phyloP scores from a whole-genome alignment of 30 jellyfish, hydroid and myxozoan species.

The Aurelia aurita complex sp. Pacific region DNA sequence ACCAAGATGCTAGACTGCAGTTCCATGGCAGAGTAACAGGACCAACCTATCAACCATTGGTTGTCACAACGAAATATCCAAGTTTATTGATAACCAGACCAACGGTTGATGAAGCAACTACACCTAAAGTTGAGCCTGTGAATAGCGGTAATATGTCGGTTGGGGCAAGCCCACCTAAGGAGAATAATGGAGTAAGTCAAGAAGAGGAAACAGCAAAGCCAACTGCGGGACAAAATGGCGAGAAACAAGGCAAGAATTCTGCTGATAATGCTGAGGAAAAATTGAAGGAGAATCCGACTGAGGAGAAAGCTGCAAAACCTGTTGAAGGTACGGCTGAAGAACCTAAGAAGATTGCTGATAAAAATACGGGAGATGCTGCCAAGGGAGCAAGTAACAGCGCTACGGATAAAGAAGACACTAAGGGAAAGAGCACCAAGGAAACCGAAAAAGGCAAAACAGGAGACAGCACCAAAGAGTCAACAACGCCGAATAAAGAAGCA shows the following conservation, averaged over 20 bases:
- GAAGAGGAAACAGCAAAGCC: too few species aligned
- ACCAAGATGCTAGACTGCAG: constrained; percentile 32
- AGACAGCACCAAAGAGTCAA: not conserved
- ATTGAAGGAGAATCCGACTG: not conserved
- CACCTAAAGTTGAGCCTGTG: too few species aligned
- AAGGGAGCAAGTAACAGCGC: not conserved
- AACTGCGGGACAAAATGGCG: too few species aligned
- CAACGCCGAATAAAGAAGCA: not conserved
- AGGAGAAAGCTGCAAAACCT: not conserved
- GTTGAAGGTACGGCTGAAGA: not conserved
- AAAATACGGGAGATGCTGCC: not conserved
- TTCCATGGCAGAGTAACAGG: constrained; percentile 46
- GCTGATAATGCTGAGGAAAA: not conserved
- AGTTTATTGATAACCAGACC: constrained; percentile 30
- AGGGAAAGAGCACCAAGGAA: not conserved
- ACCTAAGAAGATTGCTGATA: not conserved
- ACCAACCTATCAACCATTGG: constrained; percentile 15
- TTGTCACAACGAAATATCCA: constrained; percentile 18
- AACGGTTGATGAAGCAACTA: not conserved
- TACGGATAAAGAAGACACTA: not conserved
- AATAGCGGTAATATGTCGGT: too few species aligned
- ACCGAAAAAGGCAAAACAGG: not conserved
- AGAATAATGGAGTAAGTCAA: too few species aligned
- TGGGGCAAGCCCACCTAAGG: too few species aligned
- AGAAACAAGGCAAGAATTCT: constrained; percentile 7